phyloP scores from a whole-genome alignment of 2,113 vertebrate species.

The Formicarius rufipectus region DNA sequence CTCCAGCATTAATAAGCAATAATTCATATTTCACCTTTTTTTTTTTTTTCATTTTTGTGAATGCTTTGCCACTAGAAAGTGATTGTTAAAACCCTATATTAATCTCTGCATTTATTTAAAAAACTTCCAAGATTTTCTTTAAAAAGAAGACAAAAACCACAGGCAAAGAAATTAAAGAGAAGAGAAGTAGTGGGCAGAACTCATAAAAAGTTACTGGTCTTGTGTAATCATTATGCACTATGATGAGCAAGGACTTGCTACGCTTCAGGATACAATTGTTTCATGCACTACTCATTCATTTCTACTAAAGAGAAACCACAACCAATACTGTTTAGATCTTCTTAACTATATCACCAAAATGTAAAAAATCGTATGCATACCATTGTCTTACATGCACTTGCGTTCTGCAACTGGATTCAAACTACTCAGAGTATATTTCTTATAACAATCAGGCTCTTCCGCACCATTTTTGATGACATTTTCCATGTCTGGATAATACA shows the following conservation, averaged over 20 bases:
- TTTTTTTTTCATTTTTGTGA: background rate
- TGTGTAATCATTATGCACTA: background rate
- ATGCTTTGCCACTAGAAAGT: background rate
- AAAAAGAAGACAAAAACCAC: background rate
- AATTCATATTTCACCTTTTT: background rate
- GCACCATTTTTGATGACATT: background rate
- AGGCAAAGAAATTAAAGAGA: background rate
- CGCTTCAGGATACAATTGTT: background rate
- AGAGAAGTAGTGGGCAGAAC: background rate
- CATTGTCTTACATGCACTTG: background rate
- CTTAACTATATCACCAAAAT: background rate
- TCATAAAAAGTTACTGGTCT: background rate
- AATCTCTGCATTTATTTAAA: background rate
- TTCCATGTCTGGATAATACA: background rate
- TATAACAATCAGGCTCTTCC: background rate
- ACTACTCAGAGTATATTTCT: background rate
- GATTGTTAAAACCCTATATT: background rate
- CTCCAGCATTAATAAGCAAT: background rate
- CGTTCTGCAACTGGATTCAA: background rate
- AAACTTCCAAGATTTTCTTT: background rate
- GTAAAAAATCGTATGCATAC: background rate
- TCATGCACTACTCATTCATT: background rate
- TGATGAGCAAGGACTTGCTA: background rate
- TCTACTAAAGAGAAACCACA: background rate
- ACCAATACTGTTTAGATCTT: background rate